Evolutionary conservation across 2,797 vertebrate genomes (phyloP), one percentile per base, ranked within the genome.

Genomic region (Crenuchus spilurus): DNA sequence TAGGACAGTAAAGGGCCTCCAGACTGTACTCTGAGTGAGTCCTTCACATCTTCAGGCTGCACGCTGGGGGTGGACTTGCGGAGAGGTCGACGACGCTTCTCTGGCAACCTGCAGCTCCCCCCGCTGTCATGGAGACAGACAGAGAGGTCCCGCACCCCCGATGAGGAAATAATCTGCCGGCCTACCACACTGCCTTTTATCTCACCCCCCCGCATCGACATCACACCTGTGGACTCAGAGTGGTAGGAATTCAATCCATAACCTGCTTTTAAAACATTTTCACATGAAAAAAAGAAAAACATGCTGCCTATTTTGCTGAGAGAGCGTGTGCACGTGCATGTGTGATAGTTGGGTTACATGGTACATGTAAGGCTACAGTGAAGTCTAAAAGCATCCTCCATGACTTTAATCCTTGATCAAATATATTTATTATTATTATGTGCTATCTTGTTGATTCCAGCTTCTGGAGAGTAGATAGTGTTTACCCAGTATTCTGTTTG

Each of bases 81-180:
- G 73, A 88, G 95, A 39, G 95, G 97, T 5, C 90, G 94, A 6
- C 88, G 96, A 0, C 95, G 96, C 57, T 96, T 95, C 76, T 97
- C 97, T 0, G 97, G 97, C 26, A 98, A 92, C 74, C 86, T 99
- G 80, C 96, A 98, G 89, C 87, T 99, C 0, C 97, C 97, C 0
- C 97, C 97, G 0, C 64, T 98, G 79, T 93, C 96, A 22, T 98
- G 96, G 88, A 89, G 97, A 28, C 97, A 98, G 86, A 88, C 87
- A 0, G 95, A 97, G 78, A 91, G 90, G 58, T 92, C 94, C 0
- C 89, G 88, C 74, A 98, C 95, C 0, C 97, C 97, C 0, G 97
- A 99, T 4, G 90, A 92, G 3, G 96, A 97, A 46, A 44, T 92
- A 9, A 88, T 98, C 57, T 83, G 90, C 37, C 90, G 97, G 62